Conservation (phyloP, 2,888 invertebrate genomes). For the Pterostichus niger region DNA sequence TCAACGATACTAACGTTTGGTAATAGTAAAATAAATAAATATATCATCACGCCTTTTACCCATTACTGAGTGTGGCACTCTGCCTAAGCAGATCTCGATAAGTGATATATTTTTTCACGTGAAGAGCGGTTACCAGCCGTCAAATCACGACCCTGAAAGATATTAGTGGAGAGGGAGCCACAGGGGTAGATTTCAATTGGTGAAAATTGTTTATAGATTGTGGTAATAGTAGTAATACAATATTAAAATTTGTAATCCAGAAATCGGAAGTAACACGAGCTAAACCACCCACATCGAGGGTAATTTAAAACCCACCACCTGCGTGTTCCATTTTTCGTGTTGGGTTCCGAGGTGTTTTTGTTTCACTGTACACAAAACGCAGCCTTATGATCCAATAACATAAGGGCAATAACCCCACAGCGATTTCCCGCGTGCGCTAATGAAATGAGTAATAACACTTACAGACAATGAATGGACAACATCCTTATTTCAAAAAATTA, state of each 20-base stretch:
- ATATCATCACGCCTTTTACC: too few relatives aligned
- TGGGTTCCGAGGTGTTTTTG: constrained; percentile 13
- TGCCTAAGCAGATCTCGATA: too few relatives aligned
- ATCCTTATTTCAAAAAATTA: constrained; percentile 70
- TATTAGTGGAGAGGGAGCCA: too few relatives aligned
- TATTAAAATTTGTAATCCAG: neutral
- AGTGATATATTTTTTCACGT: too few relatives aligned
- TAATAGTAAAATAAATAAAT: too few relatives aligned
- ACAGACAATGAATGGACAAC: constrained; percentile 70
- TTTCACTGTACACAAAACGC: constrained; percentile 37
- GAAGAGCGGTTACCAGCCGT: too few relatives aligned
- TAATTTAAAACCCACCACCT: constrained; percentile 29
- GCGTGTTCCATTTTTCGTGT: constrained; percentile 30
- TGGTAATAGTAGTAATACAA: too few relatives aligned
- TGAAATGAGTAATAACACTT: constrained; percentile 68
- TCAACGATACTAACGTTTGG: neutral
- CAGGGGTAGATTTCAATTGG: too few relatives aligned
- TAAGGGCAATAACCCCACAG: constrained; percentile 63
- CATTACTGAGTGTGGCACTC: too few relatives aligned
- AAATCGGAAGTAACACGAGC: constrained; percentile 32
- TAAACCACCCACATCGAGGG: constrained; percentile 37
- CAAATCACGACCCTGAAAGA: too few relatives aligned
- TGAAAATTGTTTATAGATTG: too few relatives aligned
- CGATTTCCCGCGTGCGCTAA: constrained; percentile 60
- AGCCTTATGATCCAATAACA: constrained; percentile 45